A percentile compares a stretch with the other conserved stretches of the same genome.
Conservation (phyloP, 2,797 vertebrate genomes). For the Fistularia commersonii region DNA sequence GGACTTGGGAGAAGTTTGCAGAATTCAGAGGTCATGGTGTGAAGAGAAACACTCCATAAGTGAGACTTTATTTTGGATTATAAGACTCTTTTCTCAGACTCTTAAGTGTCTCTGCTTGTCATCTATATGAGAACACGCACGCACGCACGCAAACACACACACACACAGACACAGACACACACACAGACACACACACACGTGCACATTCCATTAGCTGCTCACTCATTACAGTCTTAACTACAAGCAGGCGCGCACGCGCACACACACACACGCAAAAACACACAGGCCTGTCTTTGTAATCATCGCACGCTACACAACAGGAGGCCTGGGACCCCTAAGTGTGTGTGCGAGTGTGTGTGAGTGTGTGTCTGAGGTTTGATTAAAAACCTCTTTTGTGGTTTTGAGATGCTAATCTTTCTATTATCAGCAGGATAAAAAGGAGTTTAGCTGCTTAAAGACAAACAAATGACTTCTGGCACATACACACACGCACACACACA, state of each 20-base stretch:
- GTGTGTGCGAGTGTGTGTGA: constrained; percentile 21
- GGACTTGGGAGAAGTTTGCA: no score
- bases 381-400: constrained; percentile 61
- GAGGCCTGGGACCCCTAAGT: constrained; percentile 36
- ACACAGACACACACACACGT: constrained; percentile 4
- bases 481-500: constrained; percentile 6
- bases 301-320: constrained; percentile 45
- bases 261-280: constrained; percentile 14
- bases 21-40: no score
- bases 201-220: constrained; percentile 12
- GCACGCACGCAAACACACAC: no score
- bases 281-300: constrained; percentile 38
- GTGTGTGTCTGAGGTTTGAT: constrained; percentile 41
- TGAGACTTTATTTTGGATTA: no score
- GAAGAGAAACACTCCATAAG: no score
- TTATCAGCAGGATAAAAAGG: constrained; percentile 63
- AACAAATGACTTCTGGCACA: constrained; percentile 65
- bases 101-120: no score
- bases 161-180: neutral
- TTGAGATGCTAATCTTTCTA: constrained; percentile 66
- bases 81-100: neutral
- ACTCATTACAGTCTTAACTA: constrained; percentile 33
- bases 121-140: no score
- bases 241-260: neutral
- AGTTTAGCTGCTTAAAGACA: constrained; percentile 69